Evolutionary conservation across 2,797 vertebrate species (phyloP), one percentile per base, ranked within the genome.

Genomic region (Rhincodon typus): DNA sequence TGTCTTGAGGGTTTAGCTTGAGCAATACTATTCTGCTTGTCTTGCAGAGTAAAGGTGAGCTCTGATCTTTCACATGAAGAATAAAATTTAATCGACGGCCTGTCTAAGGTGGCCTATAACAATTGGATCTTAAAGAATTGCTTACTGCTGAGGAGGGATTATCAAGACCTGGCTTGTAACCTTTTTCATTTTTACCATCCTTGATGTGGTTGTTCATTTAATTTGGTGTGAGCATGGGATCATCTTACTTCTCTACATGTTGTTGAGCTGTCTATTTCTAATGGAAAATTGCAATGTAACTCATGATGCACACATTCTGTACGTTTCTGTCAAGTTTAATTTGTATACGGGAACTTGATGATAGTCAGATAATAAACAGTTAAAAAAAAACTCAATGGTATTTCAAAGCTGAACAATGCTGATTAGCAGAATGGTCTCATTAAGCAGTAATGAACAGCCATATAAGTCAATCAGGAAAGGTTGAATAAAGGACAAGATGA

Each of bases 381-480:
- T 94, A 30, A 94, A 93, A 93, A 93, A 67, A 87, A n/a, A 34
- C 8, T 94, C 21, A 25, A 77, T 74, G 15, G 6, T 30, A 50
- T 34, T 74, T 77, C 27, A 95, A 46, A 72, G n/a, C 17, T 53
- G 70, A 53, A 53, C 27, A 77, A 77, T 74, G 15, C 42, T 77
- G 42, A 95, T 74, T 50, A 53, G 27, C 13, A 19, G 69, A 95
- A 77, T 46, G 50, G 50, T 57, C 27, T 95, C 66, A 93, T 95
- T 72, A 95, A 34, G 69, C 94, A 72, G 46, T 77, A 53, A 95
- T 95, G 94, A 77, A 74, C 69, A 95, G 19, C 15, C 34, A 53
- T 12, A 53, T 50, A 53, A 74, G 25, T 77, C 30, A 77, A 57
- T 34, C 46, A 77, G 23, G 62, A 93, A 95, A n/a, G 46, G 46